These are phyloP conservation scores for Habrosyne pyritoides DNA, from an alignment of 2,888 invertebrate genomes.

Conservation along the genomic window DNA sequence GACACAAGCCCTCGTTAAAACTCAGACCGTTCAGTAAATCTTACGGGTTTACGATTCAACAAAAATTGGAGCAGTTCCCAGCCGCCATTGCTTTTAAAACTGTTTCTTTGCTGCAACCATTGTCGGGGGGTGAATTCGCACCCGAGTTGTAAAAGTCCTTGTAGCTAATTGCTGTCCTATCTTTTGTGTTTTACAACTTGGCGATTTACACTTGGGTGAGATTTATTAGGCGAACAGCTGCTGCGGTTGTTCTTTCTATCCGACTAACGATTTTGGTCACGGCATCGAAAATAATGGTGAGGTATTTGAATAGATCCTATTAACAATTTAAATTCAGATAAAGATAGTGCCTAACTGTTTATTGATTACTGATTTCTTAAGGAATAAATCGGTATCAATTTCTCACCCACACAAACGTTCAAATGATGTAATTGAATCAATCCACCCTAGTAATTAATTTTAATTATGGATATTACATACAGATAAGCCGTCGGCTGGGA, in stretches of 20 bases:
- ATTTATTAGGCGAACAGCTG: slow-evolving; percentile 1
- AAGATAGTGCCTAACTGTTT: too few relatives aligned
- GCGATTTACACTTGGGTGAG: slow-evolving; percentile 1
- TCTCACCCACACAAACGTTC: neutral
- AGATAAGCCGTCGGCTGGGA: slow-evolving; percentile 16
- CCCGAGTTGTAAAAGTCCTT: slow-evolving; percentile 3
- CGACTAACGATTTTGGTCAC: neutral
- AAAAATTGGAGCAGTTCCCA: slow-evolving; percentile 64
- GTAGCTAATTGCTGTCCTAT: slow-evolving; percentile 6
- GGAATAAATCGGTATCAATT: neutral
- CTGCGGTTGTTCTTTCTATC: neutral
- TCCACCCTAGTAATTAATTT: neutral
- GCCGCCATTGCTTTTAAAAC: slow-evolving; percentile 10
- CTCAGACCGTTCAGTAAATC: slow-evolving; percentile 75
- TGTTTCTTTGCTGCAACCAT: slow-evolving; percentile 9
- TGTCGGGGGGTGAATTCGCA: slow-evolving; percentile 5
- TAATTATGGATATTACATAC: neutral
- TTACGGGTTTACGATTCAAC: slow-evolving; percentile 76
- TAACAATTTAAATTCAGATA: too few relatives aligned
- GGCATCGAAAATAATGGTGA: neutral
- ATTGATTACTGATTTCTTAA: too few relatives aligned
- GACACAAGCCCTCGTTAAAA: slow-evolving; percentile 72
- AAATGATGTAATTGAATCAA: neutral
- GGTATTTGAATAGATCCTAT: too few relatives aligned
- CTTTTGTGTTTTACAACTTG: slow-evolving; percentile 3